A percentile compares a stretch with the other conserved stretches of the same genome.
Conservation (phyloP, 2,113 vertebrate genomes). For the Entelurus aequoreus region DNA sequence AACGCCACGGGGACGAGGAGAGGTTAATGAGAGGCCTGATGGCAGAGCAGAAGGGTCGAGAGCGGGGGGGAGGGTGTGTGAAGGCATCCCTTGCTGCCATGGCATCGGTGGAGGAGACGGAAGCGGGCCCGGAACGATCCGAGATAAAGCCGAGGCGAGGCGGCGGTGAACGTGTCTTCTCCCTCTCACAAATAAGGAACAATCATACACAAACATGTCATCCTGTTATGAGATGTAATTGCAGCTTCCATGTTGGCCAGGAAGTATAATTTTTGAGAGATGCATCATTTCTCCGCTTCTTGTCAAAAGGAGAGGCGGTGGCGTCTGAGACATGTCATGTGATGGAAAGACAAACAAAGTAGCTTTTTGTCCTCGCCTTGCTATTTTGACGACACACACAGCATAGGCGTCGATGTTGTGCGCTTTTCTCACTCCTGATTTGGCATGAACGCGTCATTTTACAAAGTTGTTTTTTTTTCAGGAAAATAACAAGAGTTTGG, state of each 20-base stretch:
- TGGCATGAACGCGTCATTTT: slow-evolving; percentile 37
- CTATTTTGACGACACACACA: slow-evolving; percentile 48
- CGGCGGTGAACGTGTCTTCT: slow-evolving; percentile 38
- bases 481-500: slow-evolving; percentile 45
- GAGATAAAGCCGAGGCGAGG: slow-evolving; percentile 51
- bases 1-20: slow-evolving; percentile 57
- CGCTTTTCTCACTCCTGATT: slow-evolving; percentile 29
- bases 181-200: slow-evolving; percentile 56
- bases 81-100: slow-evolving; percentile 44
- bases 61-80: slow-evolving; percentile 16
- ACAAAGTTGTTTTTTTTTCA: slow-evolving; percentile 19
- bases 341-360: slow-evolving; percentile 54
- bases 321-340: slow-evolving; percentile 31
- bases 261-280: slow-evolving; percentile 47
- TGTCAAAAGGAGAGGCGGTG: slow-evolving; percentile 39
- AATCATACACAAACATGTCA: slow-evolving; percentile 61
- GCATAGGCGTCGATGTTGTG: slow-evolving; percentile 22
- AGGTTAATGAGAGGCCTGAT: slow-evolving; percentile 72
- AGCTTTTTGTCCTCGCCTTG: slow-evolving; percentile 29
- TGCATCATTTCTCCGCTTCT: slow-evolving; percentile 46
- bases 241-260: slow-evolving; percentile 39
- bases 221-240: slow-evolving; percentile 57
- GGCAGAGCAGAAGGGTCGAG: slow-evolving; percentile 50
- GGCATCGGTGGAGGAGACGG: slow-evolving; percentile 45
- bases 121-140: slow-evolving; percentile 39